These are phyloP conservation scores for Neodiprion fabricii DNA, from an alignment of 1,140 invertebrate genomes.

Conservation along the genomic window DNA sequence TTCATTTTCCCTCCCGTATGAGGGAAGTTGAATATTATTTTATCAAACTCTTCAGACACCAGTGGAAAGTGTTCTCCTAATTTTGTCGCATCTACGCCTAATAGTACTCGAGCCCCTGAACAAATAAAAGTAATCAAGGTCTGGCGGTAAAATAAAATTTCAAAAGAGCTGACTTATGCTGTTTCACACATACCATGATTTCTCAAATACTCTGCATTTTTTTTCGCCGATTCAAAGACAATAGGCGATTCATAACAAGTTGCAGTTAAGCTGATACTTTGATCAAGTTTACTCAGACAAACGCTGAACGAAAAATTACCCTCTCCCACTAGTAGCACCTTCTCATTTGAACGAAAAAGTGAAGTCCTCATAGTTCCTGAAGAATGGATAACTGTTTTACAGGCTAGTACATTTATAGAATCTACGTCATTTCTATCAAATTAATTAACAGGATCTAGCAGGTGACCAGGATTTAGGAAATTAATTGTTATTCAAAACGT, in stretches of 20 bases:
- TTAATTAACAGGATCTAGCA: no score
- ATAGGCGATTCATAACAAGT: conserved; percentile 47
- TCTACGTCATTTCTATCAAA: no score
- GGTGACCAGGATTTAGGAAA: no score
- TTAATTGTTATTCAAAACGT: no score
- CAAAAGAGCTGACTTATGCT: neutral
- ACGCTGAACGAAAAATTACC: conserved; percentile 68
- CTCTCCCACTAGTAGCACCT: conserved; percentile 62
- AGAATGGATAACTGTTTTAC: neutral
- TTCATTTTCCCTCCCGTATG: conserved; percentile 72
- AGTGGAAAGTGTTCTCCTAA: conserved; percentile 45
- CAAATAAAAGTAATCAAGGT: conserved; percentile 37
- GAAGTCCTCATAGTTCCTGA: conserved; percentile 38
- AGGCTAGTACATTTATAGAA: no score
- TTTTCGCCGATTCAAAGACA: conserved; percentile 33
- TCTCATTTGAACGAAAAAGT: conserved; percentile 44
- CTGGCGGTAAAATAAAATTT: neutral
- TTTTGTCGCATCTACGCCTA: conserved; percentile 64
- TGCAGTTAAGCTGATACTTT: conserved; percentile 41
- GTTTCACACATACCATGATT: conserved; percentile 44
- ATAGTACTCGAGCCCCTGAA: conserved; percentile 60
- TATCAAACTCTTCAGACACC: conserved; percentile 50
- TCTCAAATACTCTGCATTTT: conserved; percentile 47
- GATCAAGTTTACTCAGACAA: conserved; percentile 47
- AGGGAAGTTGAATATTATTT: conserved; percentile 72